These are phyloP conservation scores for Sebastes kiyomatsui DNA, from an alignment of 2,797 vertebrate genomes.

Conservation along the genomic window DNA sequence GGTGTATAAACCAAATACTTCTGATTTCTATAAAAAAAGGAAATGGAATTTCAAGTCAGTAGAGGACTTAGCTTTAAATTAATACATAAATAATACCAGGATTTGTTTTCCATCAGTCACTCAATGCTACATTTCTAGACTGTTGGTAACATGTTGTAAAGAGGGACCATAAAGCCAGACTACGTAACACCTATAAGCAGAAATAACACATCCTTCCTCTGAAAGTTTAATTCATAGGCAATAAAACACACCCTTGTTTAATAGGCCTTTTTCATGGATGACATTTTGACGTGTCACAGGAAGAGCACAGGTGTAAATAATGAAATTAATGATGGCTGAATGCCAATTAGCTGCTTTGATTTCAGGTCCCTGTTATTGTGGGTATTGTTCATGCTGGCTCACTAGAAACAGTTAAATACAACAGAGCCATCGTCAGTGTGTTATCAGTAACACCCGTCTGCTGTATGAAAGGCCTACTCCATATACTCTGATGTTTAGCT, in stretches of 20 bases:
- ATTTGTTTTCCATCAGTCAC: neutral
- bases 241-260: neutral
- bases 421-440: neutral
- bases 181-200: neutral
- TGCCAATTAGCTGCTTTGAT: neutral
- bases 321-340: neutral
- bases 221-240: neutral
- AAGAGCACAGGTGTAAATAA: neutral
- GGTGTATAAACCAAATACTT: neutral
- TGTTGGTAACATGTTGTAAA: neutral
- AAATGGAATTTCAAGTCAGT: neutral
- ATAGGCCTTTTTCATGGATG: neutral
- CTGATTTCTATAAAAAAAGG: neutral
- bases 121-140: neutral
- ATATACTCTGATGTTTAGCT: neutral
- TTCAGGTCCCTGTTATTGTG: neutral
- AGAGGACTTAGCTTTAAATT: too few species aligned
- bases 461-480: neutral
- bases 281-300: neutral
- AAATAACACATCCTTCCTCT: neutral
- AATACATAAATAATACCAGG: neutral
- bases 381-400: neutral
- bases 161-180: neutral
- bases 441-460: neutral
- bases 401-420: too few species aligned